Evolutionary conservation across 2,888 invertebrate genomes (phyloP), one percentile per base, ranked within the genome.

Genomic region (Stenodera caucasica): DNA sequence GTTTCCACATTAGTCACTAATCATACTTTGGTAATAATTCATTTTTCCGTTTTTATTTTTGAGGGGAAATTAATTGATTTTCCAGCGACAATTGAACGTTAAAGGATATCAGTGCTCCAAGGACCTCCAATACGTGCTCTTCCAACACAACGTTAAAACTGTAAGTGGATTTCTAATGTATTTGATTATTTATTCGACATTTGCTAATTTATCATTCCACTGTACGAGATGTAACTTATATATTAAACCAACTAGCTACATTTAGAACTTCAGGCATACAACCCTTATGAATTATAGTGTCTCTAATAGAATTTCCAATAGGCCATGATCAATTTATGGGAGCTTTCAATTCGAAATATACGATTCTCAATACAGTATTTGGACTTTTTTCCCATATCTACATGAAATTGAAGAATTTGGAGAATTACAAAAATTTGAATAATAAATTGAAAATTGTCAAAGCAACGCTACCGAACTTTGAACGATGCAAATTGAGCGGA

Each of bases 121-220:
- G 70, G 92, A 94, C 83, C 85, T 93, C 74, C 90, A 90, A 79
- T 94, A 88, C 82, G 92, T 94, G 78, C 87, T 94, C 75, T 91
- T 94, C 83, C 89, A 90, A 83, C 92, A 93, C 85, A 91, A 92
- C 83, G 89, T 93, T 81, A 91, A 92, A 82, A 88, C 90, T 86
- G 94, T 94, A 84, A 85, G 85, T 83, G 60, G 21, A 21, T 12
- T 11, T 23, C n/a, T 5, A 12, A 23, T 11, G 6, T 12, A 6
- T 45, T 45, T 23, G 45, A 45, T 45, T 45, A 45, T 45, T 45
- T 45, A 21, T 45, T 21, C 45, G 45, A 45, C 45, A 23, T 45
- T 21, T 23, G 23, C 21, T 6, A 21, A 23, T 45, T 45, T 23
- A 45, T 45, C 45, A 45, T 23, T 6, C 11, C 5, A 15, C 14